These are phyloP conservation scores for Marmota flaviventris DNA, from an alignment of 2,113 vertebrate genomes.

Conservation along the genomic window DNA sequence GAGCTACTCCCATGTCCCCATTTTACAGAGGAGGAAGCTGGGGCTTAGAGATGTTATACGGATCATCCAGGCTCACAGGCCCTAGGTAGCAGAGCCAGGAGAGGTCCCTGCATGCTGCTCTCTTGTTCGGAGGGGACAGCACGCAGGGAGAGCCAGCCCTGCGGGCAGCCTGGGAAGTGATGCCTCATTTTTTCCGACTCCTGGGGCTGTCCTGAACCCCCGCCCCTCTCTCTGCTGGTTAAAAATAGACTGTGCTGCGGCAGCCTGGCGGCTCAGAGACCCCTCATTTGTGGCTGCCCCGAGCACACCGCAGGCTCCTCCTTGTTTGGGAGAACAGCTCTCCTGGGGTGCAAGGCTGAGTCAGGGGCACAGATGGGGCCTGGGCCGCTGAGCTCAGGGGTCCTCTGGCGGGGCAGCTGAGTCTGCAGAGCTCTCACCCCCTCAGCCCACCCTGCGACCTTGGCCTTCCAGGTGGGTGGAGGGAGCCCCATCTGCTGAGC, in stretches of 20 bases:
- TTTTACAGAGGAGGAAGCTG: neutral
- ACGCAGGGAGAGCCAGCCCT: neutral
- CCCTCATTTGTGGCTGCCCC: constrained; percentile 70
- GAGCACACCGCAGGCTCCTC: constrained; percentile 76
- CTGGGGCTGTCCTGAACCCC: neutral
- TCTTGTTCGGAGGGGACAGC: neutral
- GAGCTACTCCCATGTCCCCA: neutral
- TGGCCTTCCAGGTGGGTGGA: neutral
- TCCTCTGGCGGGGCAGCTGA: constrained; percentile 37
- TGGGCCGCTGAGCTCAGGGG: constrained; percentile 65
- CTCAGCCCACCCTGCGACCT: neutral
- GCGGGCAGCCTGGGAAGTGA: neutral
- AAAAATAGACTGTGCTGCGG: neutral
- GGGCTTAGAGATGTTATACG: neutral
- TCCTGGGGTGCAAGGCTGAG: constrained; percentile 85
- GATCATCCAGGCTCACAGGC: neutral
- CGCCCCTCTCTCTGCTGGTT: neutral
- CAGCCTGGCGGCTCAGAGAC: constrained; percentile 81
- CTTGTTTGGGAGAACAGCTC: constrained; percentile 85
- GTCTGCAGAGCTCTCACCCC: neutral
- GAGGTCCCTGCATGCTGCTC: rapidly evolving
- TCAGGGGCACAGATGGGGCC: constrained; percentile 79
- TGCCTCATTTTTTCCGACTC: neutral
- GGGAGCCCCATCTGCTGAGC: neutral
- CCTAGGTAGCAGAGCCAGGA: neutral